These are phyloP conservation scores for Chaenogobius annularis DNA, from an alignment of 2,113 vertebrate species.

Conservation along the genomic window DNA sequence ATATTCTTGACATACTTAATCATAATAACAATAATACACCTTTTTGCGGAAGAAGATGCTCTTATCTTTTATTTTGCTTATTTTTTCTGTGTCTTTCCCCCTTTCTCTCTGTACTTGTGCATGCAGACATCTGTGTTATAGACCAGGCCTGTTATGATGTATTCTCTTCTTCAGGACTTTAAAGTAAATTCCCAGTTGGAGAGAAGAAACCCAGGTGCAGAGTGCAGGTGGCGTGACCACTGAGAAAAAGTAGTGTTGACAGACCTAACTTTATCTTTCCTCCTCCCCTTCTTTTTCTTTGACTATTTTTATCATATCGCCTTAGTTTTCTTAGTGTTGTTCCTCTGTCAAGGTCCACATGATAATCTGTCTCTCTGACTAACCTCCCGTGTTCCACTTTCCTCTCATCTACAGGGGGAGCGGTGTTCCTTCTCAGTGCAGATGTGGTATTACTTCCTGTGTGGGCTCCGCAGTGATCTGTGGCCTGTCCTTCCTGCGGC, in stretches of 20 bases:
- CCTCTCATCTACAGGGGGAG: slow-evolving; percentile 81
- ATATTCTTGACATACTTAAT: neutral
- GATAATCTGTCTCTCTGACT: slow-evolving; percentile 42
- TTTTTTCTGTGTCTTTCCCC: slow-evolving; percentile 24
- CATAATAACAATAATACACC: neutral
- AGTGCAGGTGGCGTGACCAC: slow-evolving; percentile 73
- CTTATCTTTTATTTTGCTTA: slow-evolving; percentile 17
- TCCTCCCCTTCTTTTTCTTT: slow-evolving; percentile 31
- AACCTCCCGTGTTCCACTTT: slow-evolving; percentile 36
- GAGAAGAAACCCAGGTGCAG: slow-evolving; percentile 71
- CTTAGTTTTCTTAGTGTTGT: slow-evolving; percentile 53
- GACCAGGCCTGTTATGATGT: slow-evolving; percentile 56
- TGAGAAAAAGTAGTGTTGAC: slow-evolving; percentile 65
- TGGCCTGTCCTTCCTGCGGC: slow-evolving; percentile 83
- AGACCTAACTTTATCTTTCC: slow-evolving; percentile 50
- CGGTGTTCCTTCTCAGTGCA: slow-evolving; percentile 95
- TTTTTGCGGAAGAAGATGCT: neutral
- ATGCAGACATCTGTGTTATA: slow-evolving; percentile 24
- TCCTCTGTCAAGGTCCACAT: slow-evolving; percentile 48
- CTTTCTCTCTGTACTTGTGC: slow-evolving; percentile 25
- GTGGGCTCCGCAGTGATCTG: slow-evolving; percentile 87
- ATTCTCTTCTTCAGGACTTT: slow-evolving; percentile 69
- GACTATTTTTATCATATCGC: slow-evolving; percentile 59
- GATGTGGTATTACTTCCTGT: slow-evolving; percentile 98
- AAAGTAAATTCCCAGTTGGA: slow-evolving; percentile 68